phyloP scores from a whole-genome alignment of 2,888 invertebrate genomes.

The Lapara coniferarum region DNA sequence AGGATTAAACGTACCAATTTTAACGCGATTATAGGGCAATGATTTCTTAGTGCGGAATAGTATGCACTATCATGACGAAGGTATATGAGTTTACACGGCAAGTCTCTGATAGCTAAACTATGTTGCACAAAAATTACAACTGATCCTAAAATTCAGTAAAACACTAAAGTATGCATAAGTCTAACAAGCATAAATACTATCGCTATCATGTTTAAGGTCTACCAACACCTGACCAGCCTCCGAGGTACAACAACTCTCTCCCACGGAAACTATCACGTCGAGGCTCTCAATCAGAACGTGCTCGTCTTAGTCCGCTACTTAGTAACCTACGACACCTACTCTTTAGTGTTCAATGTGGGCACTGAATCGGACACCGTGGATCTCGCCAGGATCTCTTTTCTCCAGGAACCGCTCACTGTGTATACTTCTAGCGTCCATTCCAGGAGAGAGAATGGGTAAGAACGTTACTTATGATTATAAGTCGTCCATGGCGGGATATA shows the following conservation, averaged over 20 bases:
- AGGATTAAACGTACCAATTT: too few species aligned
- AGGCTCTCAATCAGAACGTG: slow-evolving; percentile 54
- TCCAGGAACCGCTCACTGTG: slow-evolving; percentile 53
- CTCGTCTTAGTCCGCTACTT: slow-evolving; percentile 57
- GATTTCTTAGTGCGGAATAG: too few species aligned
- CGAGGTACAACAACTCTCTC: slow-evolving; percentile 72
- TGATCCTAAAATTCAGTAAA: not conserved
- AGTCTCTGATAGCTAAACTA: too few species aligned
- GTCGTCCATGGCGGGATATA: too few species aligned
- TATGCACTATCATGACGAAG: too few species aligned
- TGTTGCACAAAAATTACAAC: not conserved
- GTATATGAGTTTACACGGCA: too few species aligned
- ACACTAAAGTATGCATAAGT: too few species aligned
- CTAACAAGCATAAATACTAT: not conserved
- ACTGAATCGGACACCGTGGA: slow-evolving; percentile 61
- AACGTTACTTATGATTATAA: not conserved
- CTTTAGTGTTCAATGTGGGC: slow-evolving; percentile 82
- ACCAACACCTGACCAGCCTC: slow-evolving; percentile 77
- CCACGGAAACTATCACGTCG: slow-evolving; percentile 62
- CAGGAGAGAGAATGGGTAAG: slow-evolving; percentile 55
- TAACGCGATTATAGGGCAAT: too few species aligned
- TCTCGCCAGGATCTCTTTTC: slow-evolving; percentile 49
- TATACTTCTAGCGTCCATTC: slow-evolving; percentile 63
- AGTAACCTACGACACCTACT: slow-evolving; percentile 55
- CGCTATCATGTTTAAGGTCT: slow-evolving; percentile 62